phyloP scores from a whole-genome alignment of 2,113 vertebrate species.

The Paralichthys olivaceus region DNA sequence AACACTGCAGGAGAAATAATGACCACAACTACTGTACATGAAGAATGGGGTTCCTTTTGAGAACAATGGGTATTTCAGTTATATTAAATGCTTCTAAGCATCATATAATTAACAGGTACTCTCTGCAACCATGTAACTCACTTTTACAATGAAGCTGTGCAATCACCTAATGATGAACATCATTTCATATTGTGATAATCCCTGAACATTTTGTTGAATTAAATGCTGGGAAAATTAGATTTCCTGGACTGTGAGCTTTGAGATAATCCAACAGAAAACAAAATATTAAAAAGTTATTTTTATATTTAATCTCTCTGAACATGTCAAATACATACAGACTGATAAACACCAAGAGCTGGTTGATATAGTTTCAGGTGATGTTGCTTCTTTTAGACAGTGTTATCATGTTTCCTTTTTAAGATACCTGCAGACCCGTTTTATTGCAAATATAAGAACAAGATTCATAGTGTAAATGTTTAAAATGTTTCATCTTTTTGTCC shows the following conservation, averaged over 20 bases:
- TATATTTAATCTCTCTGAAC: constrained; percentile 31
- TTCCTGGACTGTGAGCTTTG: constrained; percentile 33
- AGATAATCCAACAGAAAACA: constrained; percentile 53
- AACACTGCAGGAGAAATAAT: not conserved
- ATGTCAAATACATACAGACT: constrained; percentile 14
- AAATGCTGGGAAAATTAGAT: constrained; percentile 39
- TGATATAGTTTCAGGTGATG: not conserved
- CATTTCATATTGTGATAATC: constrained; percentile 52
- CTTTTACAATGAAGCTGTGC: constrained; percentile 7
- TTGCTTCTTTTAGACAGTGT: not conserved
- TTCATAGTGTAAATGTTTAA: not conserved
- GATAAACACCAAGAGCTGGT: not conserved
- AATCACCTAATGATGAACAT: not conserved
- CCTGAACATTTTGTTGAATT: constrained; percentile 40
- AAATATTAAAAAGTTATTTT: constrained; percentile 15
- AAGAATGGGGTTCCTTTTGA: not conserved
- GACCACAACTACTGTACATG: not conserved
- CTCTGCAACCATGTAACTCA: not conserved
- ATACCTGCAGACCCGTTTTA: not conserved
- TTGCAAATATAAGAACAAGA: not conserved
- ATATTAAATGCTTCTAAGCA: not conserved
- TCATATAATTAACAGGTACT: not conserved
- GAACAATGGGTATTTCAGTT: not conserved
- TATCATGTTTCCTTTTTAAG: not conserved
- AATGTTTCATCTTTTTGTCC: constrained; percentile 2